Evolutionary conservation across 2,797 vertebrate genomes (phyloP).

Genomic region (Urophycis tenuis): DNA sequence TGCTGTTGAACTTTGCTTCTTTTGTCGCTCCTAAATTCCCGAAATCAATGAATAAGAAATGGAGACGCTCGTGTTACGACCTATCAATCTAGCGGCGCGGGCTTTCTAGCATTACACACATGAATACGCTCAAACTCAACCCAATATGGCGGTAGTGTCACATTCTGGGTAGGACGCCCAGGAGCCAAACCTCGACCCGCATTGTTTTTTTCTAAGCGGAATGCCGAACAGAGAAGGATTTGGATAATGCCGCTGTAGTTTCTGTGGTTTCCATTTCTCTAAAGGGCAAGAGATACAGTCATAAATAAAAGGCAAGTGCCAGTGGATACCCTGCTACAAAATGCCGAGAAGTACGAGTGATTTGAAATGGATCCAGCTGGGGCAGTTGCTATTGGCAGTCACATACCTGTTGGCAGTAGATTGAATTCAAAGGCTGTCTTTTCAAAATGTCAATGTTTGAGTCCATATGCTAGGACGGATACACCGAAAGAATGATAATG

Average conservation of each 20-base stretch:
- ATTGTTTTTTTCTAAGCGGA: conserved; percentile 34
- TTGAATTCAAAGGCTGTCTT: not conserved
- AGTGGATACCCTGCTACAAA: conserved; percentile 40
- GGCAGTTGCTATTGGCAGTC: not conserved
- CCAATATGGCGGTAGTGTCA: conserved; percentile 15
- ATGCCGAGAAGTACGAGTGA: conserved; percentile 38
- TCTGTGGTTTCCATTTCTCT: conserved; percentile 41
- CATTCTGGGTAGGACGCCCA: conserved; percentile 26
- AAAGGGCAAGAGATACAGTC: conserved; percentile 36
- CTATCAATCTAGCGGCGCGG: conserved; percentile 26
- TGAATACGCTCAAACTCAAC: conserved; percentile 24
- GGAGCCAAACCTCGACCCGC: conserved; percentile 23
- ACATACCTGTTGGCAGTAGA: not conserved
- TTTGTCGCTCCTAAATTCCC: conserved; percentile 39
- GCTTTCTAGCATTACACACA: conserved; percentile 44
- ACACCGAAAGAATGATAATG: not conserved
- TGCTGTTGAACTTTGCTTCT: not conserved
- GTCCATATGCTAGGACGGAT: not conserved
- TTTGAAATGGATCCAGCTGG: conserved; percentile 13
- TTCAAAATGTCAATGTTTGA: not conserved
- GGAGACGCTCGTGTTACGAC: conserved; percentile 40
- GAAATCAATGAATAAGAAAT: conserved; percentile 52
- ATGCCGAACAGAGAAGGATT: not conserved
- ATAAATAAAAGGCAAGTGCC: conserved; percentile 47
- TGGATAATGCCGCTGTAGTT: not conserved